Base-by-base conservation (phyloP, 2,797 vertebrate genomes). In the Lycodopsis pacificus region DNA sequence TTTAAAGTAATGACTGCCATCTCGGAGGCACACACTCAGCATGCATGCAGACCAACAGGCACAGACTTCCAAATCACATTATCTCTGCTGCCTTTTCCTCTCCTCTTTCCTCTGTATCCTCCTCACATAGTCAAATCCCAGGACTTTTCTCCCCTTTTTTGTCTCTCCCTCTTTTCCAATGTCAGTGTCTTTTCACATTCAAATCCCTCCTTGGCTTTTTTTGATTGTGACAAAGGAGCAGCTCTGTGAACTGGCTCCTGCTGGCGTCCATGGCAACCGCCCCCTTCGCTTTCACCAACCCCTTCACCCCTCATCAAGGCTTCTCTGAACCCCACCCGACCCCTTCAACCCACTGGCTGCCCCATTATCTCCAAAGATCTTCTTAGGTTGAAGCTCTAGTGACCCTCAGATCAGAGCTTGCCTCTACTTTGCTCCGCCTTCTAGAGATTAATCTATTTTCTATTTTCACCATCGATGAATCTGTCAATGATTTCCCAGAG, bases 101-200 rank as follows among this genome's bases (percentile, higher is more conserved):
- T 73, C 65, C 70, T 78, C 73, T 75, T 82, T 62, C 71, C 76
- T 84, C 78, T 87, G 70, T 53, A 73, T 84, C 85, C 87, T 88
- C 65, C 76, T 89, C 87, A 86, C 70, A 34, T 76, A 68, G 70
- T 74, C 77, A 84, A 80, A 87, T 90, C 86, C 87, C 74, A 77
- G 58, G 85, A 83, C 74, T 80, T 77, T 72, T 80, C 73, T 71
- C 69, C 75, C 75, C 63, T 72, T 81, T 83, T 89, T 81, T 90
- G 61, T 86, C 73, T 85, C 64, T 85, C 67, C 58, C 53, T 81
- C 78, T 71, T 83, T 86, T 84, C 88, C 90, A 71, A 86, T 87
- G 84, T 88, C 84, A 32, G 38, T 73, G 51, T 86, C 91, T 81
- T 94, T 95, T 95, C 91, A 93, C 85, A 94, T 95, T 94, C 85